Percentiles rank a stretch among this genome's conserved stretches.
These are phyloP conservation scores for Ia io DNA, from an alignment of 2,113 vertebrate genomes.

Conservation along the genomic window DNA sequence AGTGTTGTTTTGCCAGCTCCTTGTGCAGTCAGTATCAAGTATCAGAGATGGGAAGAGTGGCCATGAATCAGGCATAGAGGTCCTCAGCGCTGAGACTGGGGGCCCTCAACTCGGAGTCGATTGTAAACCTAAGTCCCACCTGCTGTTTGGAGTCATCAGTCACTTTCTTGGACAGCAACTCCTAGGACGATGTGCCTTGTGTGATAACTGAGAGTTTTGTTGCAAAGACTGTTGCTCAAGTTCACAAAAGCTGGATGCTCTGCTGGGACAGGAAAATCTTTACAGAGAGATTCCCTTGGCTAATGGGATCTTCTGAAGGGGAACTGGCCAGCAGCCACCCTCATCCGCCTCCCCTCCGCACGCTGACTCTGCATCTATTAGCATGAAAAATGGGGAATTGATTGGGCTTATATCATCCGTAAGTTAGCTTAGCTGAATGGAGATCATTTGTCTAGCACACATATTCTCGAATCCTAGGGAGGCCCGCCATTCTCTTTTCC, in stretches of 20 bases:
- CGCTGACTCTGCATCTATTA: conserved; percentile 1
- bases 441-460: background rate
- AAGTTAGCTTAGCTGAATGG: background rate
- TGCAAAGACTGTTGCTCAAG: background rate
- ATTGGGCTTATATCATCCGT: conserved; percentile 25
- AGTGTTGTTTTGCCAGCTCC: background rate
- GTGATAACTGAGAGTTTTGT: background rate
- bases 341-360: background rate
- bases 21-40: background rate
- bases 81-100: background rate
- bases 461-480: background rate
- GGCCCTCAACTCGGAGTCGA: background rate
- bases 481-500: background rate
- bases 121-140: background rate
- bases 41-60: background rate
- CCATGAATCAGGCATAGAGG: background rate
- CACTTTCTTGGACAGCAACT: background rate
- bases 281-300: background rate
- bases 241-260: background rate
- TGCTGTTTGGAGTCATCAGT: background rate
- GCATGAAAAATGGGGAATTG: conserved; percentile 46
- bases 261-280: background rate
- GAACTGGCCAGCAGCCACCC: conserved; percentile 19
- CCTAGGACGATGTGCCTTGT: background rate
- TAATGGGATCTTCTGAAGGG: conserved; percentile 3